These are phyloP conservation scores for Vanessa atalanta DNA, from an alignment of 1,140 invertebrate genomes.

Conservation along the genomic window DNA sequence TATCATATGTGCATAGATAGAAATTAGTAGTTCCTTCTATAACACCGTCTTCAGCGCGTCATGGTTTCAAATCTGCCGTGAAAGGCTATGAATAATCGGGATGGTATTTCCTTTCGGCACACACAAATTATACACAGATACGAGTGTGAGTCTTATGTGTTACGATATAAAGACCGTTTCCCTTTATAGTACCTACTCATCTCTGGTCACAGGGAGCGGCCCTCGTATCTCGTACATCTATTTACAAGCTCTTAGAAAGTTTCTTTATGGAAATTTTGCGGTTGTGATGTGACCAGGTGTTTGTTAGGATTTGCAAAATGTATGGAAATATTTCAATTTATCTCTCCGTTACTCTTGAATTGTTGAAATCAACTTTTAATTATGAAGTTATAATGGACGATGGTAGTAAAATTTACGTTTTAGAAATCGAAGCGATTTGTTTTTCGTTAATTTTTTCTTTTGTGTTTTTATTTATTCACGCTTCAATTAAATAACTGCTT, in stretches of 20 bases:
- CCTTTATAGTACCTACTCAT: background rate
- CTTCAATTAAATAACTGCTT: background rate
- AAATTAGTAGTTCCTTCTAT: conserved; percentile 1
- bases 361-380: background rate
- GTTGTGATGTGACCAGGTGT: background rate
- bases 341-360: background rate
- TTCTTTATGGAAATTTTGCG: conserved; percentile 27
- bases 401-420: background rate
- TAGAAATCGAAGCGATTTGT: background rate
- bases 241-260: conserved; percentile 43
- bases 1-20: too few relatives aligned
- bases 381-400: background rate
- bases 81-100: conserved; percentile 66
- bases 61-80: conserved; percentile 38
- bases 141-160: background rate
- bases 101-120: conserved; percentile 51
- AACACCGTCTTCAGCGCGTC: conserved; percentile 20
- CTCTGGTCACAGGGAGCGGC: conserved; percentile 19
- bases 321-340: conserved; percentile 13
- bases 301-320: background rate
- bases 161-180: background rate
- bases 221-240: conserved; percentile 32
- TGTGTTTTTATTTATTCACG: background rate
- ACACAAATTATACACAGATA: background rate
- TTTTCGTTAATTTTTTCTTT: background rate